phyloP scores from a whole-genome alignment of 2,113 vertebrate species.

The Empidonax traillii region DNA sequence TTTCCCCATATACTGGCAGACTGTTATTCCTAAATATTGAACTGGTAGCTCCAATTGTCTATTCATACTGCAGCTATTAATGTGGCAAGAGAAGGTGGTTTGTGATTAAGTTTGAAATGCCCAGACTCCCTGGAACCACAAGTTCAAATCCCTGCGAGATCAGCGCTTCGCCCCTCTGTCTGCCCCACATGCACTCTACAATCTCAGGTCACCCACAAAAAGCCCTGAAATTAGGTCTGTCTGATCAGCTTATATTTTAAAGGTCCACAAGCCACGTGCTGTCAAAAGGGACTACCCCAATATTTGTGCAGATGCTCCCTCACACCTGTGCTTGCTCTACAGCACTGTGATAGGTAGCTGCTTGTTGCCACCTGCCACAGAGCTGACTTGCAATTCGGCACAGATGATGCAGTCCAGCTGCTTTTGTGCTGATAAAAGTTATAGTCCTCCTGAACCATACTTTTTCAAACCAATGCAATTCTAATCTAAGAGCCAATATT shows the following conservation, averaged over 20 bases:
- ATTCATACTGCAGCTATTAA: conserved; percentile 41
- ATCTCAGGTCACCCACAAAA: not conserved
- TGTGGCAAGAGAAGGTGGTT: not conserved
- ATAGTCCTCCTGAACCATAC: not conserved
- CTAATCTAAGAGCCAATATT: not conserved
- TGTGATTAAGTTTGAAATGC: conserved; percentile 27
- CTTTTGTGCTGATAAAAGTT: not conserved
- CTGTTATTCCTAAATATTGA: conserved; percentile 27
- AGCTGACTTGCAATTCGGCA: not conserved
- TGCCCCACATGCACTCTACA: not conserved
- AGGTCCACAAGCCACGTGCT: not conserved
- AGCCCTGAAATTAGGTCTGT: not conserved
- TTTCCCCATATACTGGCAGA: conserved; percentile 3
- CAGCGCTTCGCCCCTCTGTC: not conserved
- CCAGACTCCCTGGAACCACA: conserved; percentile 15
- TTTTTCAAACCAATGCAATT: not conserved
- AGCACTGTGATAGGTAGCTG: not conserved
- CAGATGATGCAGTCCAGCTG: not conserved
- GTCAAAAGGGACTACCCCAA: not conserved
- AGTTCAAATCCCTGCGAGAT: not conserved
- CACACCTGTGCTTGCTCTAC: not conserved
- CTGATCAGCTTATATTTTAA: not conserved
- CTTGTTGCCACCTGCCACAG: not conserved
- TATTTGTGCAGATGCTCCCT: not conserved
- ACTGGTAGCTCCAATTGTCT: conserved; percentile 11